phyloP scores from a whole-genome alignment of 2,113 vertebrate species.

The Paramormyrops kingsleyae region DNA sequence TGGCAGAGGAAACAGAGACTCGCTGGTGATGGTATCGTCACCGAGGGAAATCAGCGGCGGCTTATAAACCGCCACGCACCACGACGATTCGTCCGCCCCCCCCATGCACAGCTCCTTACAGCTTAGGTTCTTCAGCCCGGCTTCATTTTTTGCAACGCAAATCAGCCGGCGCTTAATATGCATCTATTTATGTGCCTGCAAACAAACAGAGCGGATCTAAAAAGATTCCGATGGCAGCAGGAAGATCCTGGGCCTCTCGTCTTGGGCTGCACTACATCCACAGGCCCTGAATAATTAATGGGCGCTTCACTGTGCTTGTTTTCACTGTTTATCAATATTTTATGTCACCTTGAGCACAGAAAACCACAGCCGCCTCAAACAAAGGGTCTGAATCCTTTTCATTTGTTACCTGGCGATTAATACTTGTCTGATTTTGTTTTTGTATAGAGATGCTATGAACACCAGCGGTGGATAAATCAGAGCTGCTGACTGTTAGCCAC shows the following conservation, averaged over 20 bases:
- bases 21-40: not conserved
- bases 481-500: not conserved
- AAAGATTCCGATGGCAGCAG: not conserved
- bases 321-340: constrained; percentile 11
- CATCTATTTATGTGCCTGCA: not conserved
- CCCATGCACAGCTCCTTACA: not conserved
- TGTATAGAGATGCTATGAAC: not conserved
- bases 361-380: not conserved
- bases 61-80: not conserved
- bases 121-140: not conserved
- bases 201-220: constrained; percentile 14
- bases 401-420: not conserved
- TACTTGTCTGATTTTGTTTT: not conserved
- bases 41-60: not conserved
- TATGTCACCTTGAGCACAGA: constrained; percentile 5
- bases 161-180: constrained; percentile 54
- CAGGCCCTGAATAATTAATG: constrained; percentile 11
- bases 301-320: not conserved
- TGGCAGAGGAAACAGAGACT: not conserved
- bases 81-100: not conserved
- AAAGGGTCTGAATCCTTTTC: not conserved
- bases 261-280: not conserved
- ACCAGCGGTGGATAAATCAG: not conserved
- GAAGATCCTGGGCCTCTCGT: not conserved
- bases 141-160: constrained; percentile 52